A percentile compares a stretch with the other conserved stretches of the same genome.
These are phyloP conservation scores for Tringa solitaria DNA, from an alignment of 2,113 vertebrate genomes.

Conservation along the genomic window DNA sequence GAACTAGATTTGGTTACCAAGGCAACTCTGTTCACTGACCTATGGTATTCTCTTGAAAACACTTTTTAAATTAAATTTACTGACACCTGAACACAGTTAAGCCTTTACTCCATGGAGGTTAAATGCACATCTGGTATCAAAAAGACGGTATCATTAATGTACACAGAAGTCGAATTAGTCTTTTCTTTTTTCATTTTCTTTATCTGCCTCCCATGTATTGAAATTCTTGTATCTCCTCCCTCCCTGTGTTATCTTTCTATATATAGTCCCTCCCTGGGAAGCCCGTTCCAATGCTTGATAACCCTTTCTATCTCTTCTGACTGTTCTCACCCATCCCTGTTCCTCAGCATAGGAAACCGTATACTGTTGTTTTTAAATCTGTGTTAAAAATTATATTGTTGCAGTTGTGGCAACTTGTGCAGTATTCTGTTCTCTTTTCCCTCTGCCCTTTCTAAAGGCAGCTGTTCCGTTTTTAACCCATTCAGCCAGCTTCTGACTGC, in stretches of 20 bases:
- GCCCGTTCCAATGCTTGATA: too few species aligned
- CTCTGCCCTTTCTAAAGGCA: not conserved
- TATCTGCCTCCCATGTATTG: not conserved
- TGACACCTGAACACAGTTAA: constrained; percentile 8
- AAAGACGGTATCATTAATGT: not conserved
- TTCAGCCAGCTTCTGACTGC: not conserved
- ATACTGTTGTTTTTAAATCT: not conserved
- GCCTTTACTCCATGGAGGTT: not conserved
- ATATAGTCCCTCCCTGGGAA: too few species aligned
- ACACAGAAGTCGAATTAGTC: not conserved
- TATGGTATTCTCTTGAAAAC: constrained; percentile 11
- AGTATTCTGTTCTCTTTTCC: not conserved
- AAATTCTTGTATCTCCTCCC: not conserved
- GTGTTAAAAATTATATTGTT: not conserved
- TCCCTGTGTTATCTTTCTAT: not conserved
- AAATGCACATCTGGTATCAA: not conserved
- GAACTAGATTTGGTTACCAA: constrained; percentile 69
- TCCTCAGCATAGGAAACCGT: not conserved
- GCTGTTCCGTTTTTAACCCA: not conserved
- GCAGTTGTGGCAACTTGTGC: not conserved
- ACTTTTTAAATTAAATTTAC: constrained; percentile 32
- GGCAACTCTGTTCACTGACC: constrained; percentile 73
- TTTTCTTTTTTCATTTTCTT: not conserved
- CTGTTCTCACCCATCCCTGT: not conserved
- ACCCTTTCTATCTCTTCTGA: not conserved